Percentiles rank a stretch among this genome's conserved stretches.
Conservation (phyloP, 2,113 vertebrate genomes). For the Indicator maculatus region DNA sequence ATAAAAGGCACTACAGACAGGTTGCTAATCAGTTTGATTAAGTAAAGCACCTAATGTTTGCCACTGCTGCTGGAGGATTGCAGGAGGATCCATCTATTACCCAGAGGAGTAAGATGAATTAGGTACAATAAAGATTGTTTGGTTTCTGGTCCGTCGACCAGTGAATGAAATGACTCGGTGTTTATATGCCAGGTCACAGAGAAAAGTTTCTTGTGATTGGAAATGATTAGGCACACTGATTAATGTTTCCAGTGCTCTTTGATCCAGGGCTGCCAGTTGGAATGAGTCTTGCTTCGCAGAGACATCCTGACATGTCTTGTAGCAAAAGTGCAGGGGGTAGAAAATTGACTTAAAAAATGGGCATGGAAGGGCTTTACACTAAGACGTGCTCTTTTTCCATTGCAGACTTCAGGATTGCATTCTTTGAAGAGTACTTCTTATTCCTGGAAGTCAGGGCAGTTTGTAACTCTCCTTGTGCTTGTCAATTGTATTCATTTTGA, state of each 20-base stretch:
- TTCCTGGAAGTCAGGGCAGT: constrained; percentile 31
- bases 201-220: constrained; percentile 37
- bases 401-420: background rate
- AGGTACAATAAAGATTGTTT: constrained; percentile 52
- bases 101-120: constrained; percentile 31
- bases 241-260: constrained; percentile 59
- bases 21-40: constrained; percentile 57
- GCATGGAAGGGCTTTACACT: background rate
- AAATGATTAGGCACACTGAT: constrained; percentile 59
- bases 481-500: background rate
- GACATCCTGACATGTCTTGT: background rate
- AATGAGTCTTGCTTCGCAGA: constrained; percentile 34
- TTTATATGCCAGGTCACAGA: constrained; percentile 57
- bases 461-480: background rate
- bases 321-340: background rate
- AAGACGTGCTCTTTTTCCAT: background rate
- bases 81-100: constrained; percentile 43
- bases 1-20: constrained; percentile 37
- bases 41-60: constrained; percentile 40
- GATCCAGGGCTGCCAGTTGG: constrained; percentile 61
- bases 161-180: constrained; percentile 36
- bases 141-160: constrained; percentile 51
- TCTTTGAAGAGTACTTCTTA: background rate
- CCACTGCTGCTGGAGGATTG: constrained; percentile 5
- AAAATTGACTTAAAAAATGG: constrained; percentile 21